Evolutionary conservation across 2,113 vertebrate genomes (phyloP), one percentile per base, ranked within the genome.

Genomic region (Geococcyx californianus): DNA sequence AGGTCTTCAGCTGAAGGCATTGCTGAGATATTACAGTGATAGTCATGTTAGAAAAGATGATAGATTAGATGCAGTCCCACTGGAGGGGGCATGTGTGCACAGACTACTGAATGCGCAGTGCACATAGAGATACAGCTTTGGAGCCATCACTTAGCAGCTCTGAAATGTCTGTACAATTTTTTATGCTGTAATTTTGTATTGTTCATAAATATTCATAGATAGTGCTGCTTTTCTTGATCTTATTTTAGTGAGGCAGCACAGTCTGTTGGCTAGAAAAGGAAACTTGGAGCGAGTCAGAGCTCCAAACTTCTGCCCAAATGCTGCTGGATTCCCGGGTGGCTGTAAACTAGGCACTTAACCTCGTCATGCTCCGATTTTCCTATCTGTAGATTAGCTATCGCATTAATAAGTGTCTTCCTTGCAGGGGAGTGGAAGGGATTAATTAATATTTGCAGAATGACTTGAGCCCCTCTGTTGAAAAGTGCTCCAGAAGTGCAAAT

Each of bases 181-280:
- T 97, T 93, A 90, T 96, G 94, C 84, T 95, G 93, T 96, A 96
- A 94, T 94, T 96, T 90, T 93, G 73, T 84, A 85, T 87, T 94
- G 88, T 93, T 96, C 94, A 95, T 96, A 97, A 94, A 95, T 96
- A 96, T 97, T 95, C 92, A 95, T 94, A 84, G 62, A 23, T 44
- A 51, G 78, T 67, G 84, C 86, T 91, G 79, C 91, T 87, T 80
- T 72, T 70, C 92, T 85, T 91, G 87, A 66, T 96, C 90, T 87
- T 87, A 42, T 92, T 96, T 93, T 55, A 89, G 92, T 29, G 90
- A 91, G 87, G 95, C 92, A 96, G 95, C 90, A 96, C 86, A 94
- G 86, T 94, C 94, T 96, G 94, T 96, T 87, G 93, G 94, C 89
- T 93, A 36, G 90, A 73, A 84, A 73, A 91, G 70, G 88, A 64